Percentiles rank a stretch among this genome's conserved stretches.
phyloP scores from a whole-genome alignment of 2,797 vertebrate genomes.

The Botia kubotai region DNA sequence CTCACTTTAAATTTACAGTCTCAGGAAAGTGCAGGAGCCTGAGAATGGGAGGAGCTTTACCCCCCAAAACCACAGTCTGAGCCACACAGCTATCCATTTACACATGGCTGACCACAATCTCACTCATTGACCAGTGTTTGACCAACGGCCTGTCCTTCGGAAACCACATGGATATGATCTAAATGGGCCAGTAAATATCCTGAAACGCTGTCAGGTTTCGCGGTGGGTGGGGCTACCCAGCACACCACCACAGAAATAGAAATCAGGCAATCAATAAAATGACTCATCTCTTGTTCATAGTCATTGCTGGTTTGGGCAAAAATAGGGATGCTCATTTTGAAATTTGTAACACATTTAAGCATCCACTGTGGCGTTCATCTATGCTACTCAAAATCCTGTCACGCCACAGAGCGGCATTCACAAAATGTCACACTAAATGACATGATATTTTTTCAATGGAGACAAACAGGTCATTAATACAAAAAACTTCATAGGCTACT shows the following conservation, averaged over 20 bases:
- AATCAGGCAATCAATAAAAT: background rate
- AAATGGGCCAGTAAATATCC: slow-evolving; percentile 21
- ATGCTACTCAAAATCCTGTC: too few species aligned
- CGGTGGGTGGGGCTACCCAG: background rate
- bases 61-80: slow-evolving; percentile 20
- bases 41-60: slow-evolving; percentile 6
- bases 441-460: too few species aligned
- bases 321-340: background rate
- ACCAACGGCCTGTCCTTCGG: slow-evolving; percentile 34
- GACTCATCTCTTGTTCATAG: background rate
- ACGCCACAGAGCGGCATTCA: too few species aligned
- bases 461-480: too few species aligned
- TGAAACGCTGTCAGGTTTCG: too few species aligned
- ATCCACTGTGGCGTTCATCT: too few species aligned
- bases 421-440: too few species aligned
- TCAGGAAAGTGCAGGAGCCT: background rate
- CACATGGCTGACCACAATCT: slow-evolving; percentile 15
- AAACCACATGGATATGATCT: slow-evolving; percentile 32
- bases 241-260: background rate
- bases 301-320: background rate
- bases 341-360: too few species aligned
- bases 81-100: slow-evolving; percentile 35
- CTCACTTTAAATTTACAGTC: background rate
- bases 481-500: too few species aligned
- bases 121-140: slow-evolving; percentile 26